Evolutionary conservation across 2,888 invertebrate species (phyloP).

Genomic region (Choristoneura rosaceana): DNA sequence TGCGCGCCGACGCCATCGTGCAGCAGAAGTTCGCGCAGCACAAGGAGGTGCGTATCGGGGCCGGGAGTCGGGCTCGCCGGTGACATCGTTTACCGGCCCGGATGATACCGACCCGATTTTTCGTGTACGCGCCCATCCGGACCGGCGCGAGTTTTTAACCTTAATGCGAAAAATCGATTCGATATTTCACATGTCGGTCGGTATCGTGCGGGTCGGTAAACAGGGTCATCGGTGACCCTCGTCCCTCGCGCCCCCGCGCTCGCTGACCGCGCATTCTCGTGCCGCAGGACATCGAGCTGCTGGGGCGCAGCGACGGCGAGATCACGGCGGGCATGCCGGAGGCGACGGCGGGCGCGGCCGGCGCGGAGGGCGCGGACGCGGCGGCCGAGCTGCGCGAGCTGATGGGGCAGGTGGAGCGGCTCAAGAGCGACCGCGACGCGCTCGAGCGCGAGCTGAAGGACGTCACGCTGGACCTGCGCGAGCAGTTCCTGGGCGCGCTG

Average conservation of each 20-base stretch:
- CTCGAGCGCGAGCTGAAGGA: slow-evolving; percentile 90
- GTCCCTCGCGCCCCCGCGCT: too few species aligned
- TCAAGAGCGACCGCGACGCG: slow-evolving; percentile 94
- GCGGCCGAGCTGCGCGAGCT: slow-evolving; percentile 90
- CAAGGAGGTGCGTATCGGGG: slow-evolving; percentile 66
- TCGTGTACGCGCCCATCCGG: too few species aligned
- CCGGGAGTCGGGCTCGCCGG: too few species aligned
- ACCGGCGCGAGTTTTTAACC: too few species aligned
- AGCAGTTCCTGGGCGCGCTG: slow-evolving; percentile 91
- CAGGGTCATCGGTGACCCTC: too few species aligned
- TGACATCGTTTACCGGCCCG: too few species aligned
- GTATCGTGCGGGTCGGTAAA: too few species aligned
- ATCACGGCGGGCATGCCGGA: slow-evolving; percentile 90
- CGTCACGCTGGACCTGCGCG: slow-evolving; percentile 91
- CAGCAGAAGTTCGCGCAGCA: slow-evolving; percentile 94
- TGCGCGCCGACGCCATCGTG: slow-evolving; percentile 92
- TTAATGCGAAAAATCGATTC: too few species aligned
- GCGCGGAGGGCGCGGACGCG: slow-evolving; percentile 80
- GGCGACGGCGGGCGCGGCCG: slow-evolving; percentile 78
- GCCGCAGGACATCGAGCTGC: slow-evolving; percentile 89
- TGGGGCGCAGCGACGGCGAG: slow-evolving; percentile 90
- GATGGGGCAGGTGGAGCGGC: slow-evolving; percentile 92
- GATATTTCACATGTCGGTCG: too few species aligned
- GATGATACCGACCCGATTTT: too few species aligned
- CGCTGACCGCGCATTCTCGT: slow-evolving; percentile 1